A percentile compares a stretch with the other conserved stretches of the same genome.
phyloP scores from a whole-genome alignment of 2,113 vertebrate genomes.

The Calyptomena viridis region DNA sequence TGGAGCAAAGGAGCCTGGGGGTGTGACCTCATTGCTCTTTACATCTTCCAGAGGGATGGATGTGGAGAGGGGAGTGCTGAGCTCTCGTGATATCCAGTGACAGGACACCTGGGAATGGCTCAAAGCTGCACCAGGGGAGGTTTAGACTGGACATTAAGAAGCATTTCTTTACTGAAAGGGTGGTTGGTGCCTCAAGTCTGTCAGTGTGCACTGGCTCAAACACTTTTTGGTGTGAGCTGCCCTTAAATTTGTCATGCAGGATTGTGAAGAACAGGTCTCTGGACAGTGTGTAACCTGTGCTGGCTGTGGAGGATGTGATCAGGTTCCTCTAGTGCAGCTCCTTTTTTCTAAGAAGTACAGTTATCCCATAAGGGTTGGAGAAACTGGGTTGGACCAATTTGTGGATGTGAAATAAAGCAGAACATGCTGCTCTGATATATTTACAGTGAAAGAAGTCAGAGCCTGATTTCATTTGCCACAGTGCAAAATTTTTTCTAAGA shows the following conservation, averaged over 20 bases:
- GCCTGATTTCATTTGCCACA: not conserved
- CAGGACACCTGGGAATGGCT: fast-evolving
- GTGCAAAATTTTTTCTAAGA: not conserved
- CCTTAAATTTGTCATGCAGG: not conserved
- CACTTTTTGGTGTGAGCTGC: not conserved
- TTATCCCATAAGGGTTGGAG: not conserved
- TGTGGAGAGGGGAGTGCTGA: not conserved
- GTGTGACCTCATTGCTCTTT: not conserved
- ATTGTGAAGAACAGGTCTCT: not conserved
- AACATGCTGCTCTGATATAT: not conserved
- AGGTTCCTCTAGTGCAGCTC: not conserved
- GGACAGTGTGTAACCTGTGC: not conserved
- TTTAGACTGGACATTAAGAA: not conserved
- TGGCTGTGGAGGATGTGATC: not conserved
- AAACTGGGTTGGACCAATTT: not conserved
- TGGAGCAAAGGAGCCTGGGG: not conserved
- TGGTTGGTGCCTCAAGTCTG: not conserved
- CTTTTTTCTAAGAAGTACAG: not conserved
- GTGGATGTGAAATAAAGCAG: not conserved
- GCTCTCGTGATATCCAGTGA: not conserved
- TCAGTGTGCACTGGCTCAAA: not conserved
- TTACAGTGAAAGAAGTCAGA: not conserved
- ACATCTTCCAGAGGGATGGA: not conserved
- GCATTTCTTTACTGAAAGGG: not conserved
- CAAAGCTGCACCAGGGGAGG: not conserved